Evolutionary conservation across 2,113 vertebrate genomes (phyloP), one percentile per base, ranked within the genome.

Genomic region (Sapajus apella): DNA sequence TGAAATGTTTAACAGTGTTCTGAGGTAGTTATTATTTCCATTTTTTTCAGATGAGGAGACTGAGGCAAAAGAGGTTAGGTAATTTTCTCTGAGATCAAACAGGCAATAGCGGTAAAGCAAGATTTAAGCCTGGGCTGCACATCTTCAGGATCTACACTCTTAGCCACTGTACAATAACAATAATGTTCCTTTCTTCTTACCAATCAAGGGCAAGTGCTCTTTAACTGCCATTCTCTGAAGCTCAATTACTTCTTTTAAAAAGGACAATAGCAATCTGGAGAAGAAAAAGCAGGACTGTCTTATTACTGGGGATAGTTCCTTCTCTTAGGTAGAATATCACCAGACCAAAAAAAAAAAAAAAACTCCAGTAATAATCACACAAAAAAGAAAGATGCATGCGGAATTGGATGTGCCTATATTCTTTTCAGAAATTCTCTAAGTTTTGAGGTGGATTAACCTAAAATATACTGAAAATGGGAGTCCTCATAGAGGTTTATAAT

Each of bases 381-480:
- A 91, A 20, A 12, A 55, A 27, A 85, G 25, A 50, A 72, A 68
- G 6, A 58, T 56, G 4, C 18, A 0, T 12, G 32, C 40, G 40
- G 68, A 88, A 43, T 18, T 80, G 18, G 20, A 35, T 75, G 3
- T 72, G 0, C 68, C 50, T 21, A 3, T 32, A 14, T 8, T 45
- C 55, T 85, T 96, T 50, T 45, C 13, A 83, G 21, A 91, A n/a
- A 89, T 85, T 89, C 21, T 89, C 23, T 66, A 37, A 84, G 35
- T 17, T 66, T 23, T 25, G 40, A 70, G 23, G 27, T 25, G 12
- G 13, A 43, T 27, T 82, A 20, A 61, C 66, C 70, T 92, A 86
- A 92, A 88, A 45, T 50, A 35, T 35, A 47, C 6, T n/a, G 18
- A 3, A 58, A 61, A 95, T 58, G 6, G 17, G 5, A 82, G 6